Evolutionary conservation across 1,140 invertebrate genomes (phyloP).

Genomic region (Danaus melanippus): DNA sequence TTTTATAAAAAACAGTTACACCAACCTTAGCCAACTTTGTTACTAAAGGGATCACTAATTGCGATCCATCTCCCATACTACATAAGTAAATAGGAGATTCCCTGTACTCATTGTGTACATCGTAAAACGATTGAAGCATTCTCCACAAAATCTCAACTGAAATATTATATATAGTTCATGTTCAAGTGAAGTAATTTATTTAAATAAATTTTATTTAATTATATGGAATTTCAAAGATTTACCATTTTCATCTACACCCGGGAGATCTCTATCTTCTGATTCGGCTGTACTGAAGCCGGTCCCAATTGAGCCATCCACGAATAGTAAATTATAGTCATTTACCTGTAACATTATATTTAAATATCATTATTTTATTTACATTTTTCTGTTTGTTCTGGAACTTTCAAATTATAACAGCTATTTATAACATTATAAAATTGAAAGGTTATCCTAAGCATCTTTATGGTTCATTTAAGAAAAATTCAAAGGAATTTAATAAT

Average conservation of each 20-base stretch:
- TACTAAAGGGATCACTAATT: constrained; percentile 76
- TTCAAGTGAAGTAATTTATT: not conserved
- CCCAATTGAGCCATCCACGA: constrained; percentile 81
- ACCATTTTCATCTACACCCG: constrained; percentile 69
- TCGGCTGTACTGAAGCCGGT: constrained; percentile 76
- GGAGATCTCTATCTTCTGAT: constrained; percentile 46
- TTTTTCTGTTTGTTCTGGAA: no score
- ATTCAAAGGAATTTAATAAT: no score
- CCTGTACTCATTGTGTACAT: constrained; percentile 67
- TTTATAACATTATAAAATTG: no score
- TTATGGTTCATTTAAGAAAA: no score
- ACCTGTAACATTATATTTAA: constrained; percentile 56
- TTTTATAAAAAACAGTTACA: constrained; percentile 8
- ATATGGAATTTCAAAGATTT: constrained; percentile 31
- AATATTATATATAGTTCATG: no score
- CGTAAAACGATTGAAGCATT: constrained; percentile 72
- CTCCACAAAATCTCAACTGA: constrained; percentile 73
- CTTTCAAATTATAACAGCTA: no score
- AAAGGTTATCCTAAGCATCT: no score
- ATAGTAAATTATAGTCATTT: constrained; percentile 75
- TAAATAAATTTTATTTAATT: no score
- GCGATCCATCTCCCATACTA: constrained; percentile 80
- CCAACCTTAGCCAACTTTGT: constrained; percentile 47
- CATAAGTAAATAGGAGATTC: constrained; percentile 77
- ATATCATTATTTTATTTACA: no score